phyloP scores from a whole-genome alignment of 2,113 vertebrate species.

The Vireo altiloquus region DNA sequence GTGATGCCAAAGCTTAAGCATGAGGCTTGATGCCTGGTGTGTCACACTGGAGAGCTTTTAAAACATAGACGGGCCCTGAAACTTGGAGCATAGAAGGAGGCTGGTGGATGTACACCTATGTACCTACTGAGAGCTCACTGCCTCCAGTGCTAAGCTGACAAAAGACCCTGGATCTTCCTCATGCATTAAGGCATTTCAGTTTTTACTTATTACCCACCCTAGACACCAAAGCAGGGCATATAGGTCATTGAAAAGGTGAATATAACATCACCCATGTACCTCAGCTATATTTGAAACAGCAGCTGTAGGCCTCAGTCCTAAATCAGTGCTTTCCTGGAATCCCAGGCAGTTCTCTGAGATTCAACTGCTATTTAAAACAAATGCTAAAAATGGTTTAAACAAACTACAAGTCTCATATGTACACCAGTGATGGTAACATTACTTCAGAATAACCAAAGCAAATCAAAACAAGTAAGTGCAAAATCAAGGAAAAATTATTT shows the following conservation, averaged over 20 bases:
- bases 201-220: neutral
- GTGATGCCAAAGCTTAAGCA: neutral
- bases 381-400: neutral
- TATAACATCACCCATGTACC: neutral
- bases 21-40: neutral
- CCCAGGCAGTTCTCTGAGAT: neutral
- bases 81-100: neutral
- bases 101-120: neutral
- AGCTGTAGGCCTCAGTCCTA: neutral
- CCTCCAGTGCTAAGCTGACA: neutral
- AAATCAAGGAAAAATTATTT: neutral
- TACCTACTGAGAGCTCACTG: fast-evolving
- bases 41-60: neutral
- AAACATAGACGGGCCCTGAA: neutral
- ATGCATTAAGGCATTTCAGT: neutral
- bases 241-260: neutral
- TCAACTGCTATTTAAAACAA: neutral
- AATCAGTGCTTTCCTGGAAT: neutral
- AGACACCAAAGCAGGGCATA: neutral
- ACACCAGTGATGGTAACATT: neutral
- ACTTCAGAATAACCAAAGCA: neutral
- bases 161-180: neutral
- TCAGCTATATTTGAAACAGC: neutral
- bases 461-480: neutral
- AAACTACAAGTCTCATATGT: neutral